A percentile compares a stretch with the other conserved stretches of the same genome.
These are phyloP conservation scores for Meteorus cinctellus DNA, from an alignment of 2,888 invertebrate species.

Conservation along the genomic window DNA sequence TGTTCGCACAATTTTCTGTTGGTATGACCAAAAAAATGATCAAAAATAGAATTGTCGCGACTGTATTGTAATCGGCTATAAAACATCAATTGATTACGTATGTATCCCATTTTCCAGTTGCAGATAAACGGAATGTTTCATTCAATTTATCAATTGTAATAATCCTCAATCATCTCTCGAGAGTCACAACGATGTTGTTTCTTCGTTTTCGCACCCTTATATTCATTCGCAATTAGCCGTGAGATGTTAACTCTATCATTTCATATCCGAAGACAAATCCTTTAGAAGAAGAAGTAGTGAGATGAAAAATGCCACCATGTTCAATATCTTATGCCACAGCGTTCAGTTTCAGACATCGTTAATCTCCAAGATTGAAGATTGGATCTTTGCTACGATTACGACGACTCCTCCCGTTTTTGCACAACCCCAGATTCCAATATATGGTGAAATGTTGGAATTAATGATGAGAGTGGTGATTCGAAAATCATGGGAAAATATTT, in stretches of 20 bases:
- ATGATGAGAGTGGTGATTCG: not conserved
- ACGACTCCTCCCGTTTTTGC: conserved; percentile 21
- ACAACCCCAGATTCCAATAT: conserved; percentile 10
- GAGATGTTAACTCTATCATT: conserved; percentile 10
- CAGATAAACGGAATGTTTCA: not conserved
- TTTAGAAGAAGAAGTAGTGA: not conserved
- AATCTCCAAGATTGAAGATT: conserved; percentile 40
- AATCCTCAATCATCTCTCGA: not conserved
- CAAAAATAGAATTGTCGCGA: not conserved
- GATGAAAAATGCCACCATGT: conserved; percentile 24
- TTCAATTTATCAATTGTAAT: conserved; percentile 2
- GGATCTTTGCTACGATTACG: conserved; percentile 32
- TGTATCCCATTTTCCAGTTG: not conserved
- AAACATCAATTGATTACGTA: not conserved
- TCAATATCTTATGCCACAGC: conserved; percentile 17
- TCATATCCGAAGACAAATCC: not conserved
- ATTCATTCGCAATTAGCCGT: conserved; percentile 19
- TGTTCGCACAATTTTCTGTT: conserved; percentile 19
- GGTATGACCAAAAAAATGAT: not conserved
- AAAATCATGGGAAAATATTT: not conserved
- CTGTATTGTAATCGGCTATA: not conserved
- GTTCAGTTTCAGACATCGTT: conserved; percentile 31
- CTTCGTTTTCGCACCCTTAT: not conserved
- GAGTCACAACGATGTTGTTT: not conserved
- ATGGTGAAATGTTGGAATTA: not conserved